These are phyloP conservation scores for Drosophila eugracilis DNA, from an alignment of 1,140 invertebrate species.

Conservation along the genomic window DNA sequence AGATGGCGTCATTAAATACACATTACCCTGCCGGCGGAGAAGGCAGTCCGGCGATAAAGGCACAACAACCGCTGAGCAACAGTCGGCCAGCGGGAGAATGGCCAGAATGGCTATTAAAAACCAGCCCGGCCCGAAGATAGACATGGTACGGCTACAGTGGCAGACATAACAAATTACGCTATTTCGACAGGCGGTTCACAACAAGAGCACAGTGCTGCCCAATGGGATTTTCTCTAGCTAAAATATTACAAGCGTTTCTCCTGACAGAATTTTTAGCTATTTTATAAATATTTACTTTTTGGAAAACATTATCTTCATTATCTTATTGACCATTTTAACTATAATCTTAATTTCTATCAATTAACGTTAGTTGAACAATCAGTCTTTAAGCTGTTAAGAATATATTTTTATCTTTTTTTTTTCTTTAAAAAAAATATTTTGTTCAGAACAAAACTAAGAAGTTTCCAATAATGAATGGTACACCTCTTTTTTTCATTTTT, in stretches of 20 bases:
- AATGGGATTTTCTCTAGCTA: conserved; percentile 1
- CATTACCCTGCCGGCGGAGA: conserved; percentile 59
- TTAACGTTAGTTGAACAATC: too few species aligned
- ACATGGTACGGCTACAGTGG: conserved; percentile 38
- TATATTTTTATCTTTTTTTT: too few species aligned
- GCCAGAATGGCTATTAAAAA: conserved; percentile 78
- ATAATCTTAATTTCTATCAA: too few species aligned
- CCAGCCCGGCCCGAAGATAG: conserved; percentile 51
- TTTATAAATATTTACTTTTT: background rate
- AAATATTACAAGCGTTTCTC: background rate
- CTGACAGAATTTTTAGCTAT: background rate
- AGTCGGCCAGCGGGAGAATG: conserved; percentile 63
- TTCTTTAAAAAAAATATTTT: too few species aligned
- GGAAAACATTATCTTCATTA: too few species aligned
- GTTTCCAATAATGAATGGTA: too few species aligned
- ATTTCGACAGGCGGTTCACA: conserved; percentile 54
- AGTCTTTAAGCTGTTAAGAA: too few species aligned
- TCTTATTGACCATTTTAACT: too few species aligned
- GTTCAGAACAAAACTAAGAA: too few species aligned
- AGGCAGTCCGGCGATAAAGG: conserved; percentile 56
- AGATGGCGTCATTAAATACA: conserved; percentile 83
- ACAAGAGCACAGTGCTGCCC: conserved; percentile 11
- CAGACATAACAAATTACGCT: conserved; percentile 74
- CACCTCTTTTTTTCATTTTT: too few species aligned
- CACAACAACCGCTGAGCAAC: conserved; percentile 57